A percentile compares a stretch with the other conserved stretches of the same genome.
phyloP scores from a whole-genome alignment of 2,888 invertebrate species.

The Archips xylosteana region DNA sequence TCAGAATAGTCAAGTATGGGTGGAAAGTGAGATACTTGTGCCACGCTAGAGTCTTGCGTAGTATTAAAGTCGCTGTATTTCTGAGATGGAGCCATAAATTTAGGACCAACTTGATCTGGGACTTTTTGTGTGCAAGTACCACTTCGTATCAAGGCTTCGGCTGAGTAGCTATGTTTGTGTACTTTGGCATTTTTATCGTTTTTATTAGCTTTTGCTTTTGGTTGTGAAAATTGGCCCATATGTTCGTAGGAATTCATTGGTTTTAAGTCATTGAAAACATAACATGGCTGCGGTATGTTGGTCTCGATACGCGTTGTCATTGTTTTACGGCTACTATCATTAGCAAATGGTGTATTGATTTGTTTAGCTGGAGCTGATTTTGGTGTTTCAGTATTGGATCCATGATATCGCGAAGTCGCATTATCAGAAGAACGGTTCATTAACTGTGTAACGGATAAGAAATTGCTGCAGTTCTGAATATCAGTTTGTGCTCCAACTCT shows the following conservation, averaged over 20 bases:
- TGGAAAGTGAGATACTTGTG: constrained; percentile 81
- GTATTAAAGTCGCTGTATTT: constrained; percentile 74
- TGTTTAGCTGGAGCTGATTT: constrained; percentile 67
- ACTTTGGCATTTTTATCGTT: constrained; percentile 70
- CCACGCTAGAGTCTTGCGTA: constrained; percentile 72
- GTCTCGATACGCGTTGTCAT: constrained; percentile 65
- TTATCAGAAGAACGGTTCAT: constrained; percentile 79
- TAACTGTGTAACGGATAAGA: constrained; percentile 78
- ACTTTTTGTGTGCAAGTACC: constrained; percentile 72
- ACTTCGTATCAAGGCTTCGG: constrained; percentile 76
- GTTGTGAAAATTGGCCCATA: constrained; percentile 65
- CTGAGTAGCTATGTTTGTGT: constrained; percentile 79
- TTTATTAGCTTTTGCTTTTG: constrained; percentile 68
- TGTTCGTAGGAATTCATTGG: constrained; percentile 65
- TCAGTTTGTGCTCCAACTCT: constrained; percentile 65
- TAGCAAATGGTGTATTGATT: constrained; percentile 60
- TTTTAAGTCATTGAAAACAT: constrained; percentile 73
- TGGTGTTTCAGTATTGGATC: constrained; percentile 59
- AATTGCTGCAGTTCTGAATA: constrained; percentile 75
- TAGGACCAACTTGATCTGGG: constrained; percentile 63
- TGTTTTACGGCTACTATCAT: constrained; percentile 67
- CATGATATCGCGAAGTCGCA: constrained; percentile 68
- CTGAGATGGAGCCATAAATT: constrained; percentile 69
- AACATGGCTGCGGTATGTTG: constrained; percentile 69
- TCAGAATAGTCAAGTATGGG: constrained; percentile 78